Evolutionary conservation across 2,797 vertebrate species (phyloP).

Genomic region (Lithobates pipiens): DNA sequence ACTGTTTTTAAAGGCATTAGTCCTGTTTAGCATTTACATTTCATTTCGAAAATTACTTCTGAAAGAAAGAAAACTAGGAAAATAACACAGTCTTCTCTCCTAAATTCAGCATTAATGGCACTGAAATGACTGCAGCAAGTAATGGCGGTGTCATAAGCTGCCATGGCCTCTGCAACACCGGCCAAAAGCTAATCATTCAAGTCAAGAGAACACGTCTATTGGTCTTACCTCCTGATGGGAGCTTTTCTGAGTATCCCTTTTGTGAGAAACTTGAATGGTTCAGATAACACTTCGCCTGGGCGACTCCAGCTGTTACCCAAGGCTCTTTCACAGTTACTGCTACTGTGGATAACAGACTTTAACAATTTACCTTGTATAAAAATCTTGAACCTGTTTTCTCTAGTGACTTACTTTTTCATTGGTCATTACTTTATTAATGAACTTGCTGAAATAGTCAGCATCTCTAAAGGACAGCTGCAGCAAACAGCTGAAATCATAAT

Average conservation of each 20-base stretch:
- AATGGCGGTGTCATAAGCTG: neutral
- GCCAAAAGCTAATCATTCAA: conserved; percentile 5
- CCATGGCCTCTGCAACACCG: neutral
- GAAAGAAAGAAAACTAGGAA: neutral
- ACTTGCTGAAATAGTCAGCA: too few relatives aligned
- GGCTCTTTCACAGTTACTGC: conserved; percentile 9
- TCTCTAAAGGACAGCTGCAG: too few relatives aligned
- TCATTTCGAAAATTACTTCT: neutral
- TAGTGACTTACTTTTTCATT: neutral
- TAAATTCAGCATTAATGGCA: neutral
- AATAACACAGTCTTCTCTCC: neutral
- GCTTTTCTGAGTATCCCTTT: conserved; percentile 9
- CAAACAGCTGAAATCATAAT: too few relatives aligned
- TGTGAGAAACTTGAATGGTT: conserved; percentile 25
- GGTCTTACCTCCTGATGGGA: conserved; percentile 21
- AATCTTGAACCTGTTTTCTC: neutral
- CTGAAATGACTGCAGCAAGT: neutral
- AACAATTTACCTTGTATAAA: neutral
- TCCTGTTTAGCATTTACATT: too few relatives aligned
- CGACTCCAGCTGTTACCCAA: conserved; percentile 30
- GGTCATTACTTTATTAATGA: neutral
- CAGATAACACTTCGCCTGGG: conserved; percentile 29
- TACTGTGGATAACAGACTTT: conserved; percentile 23
- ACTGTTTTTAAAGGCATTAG: too few relatives aligned
- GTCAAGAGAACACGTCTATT: conserved; percentile 14